Conservation (phyloP, 2,888 invertebrate genomes). For the Leptinotarsa tumamoca region DNA sequence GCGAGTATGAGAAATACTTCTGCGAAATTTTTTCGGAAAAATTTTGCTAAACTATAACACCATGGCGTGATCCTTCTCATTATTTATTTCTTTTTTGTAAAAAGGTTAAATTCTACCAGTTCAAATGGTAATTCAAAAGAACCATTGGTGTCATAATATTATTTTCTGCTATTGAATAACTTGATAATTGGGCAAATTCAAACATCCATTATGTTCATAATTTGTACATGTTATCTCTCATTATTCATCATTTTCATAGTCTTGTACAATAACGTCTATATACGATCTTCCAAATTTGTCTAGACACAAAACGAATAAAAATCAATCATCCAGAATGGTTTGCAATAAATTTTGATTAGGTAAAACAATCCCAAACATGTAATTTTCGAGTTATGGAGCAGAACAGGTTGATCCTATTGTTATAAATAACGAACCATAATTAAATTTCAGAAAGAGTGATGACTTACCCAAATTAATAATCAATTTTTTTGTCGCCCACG, state of each 20-base stretch:
- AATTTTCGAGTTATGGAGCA: constrained; percentile 31
- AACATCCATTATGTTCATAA: neutral
- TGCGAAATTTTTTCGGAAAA: too few relatives aligned
- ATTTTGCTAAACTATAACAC: neutral
- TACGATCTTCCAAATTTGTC: constrained; percentile 11
- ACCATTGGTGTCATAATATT: neutral
- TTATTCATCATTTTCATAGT: neutral
- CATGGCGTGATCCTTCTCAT: neutral
- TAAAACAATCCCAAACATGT: constrained; percentile 34
- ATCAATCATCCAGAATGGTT: constrained; percentile 6
- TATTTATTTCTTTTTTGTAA: neutral
- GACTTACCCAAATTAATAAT: constrained; percentile 39
- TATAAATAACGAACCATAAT: constrained; percentile 41
- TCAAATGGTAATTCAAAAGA: neutral
- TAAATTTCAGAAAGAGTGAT: constrained; percentile 36
- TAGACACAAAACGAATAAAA: constrained; percentile 17
- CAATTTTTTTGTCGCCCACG: constrained; percentile 38
- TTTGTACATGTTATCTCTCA: neutral
- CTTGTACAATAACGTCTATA: neutral
- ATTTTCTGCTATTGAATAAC: neutral
- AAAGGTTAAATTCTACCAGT: neutral
- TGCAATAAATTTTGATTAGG: constrained; percentile 35
- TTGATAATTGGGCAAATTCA: neutral
- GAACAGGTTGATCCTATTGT: constrained; percentile 32
- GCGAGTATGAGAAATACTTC: too few relatives aligned